Evolutionary conservation across 2,113 vertebrate species (phyloP).

Genomic region (Ascaphus truei): DNA sequence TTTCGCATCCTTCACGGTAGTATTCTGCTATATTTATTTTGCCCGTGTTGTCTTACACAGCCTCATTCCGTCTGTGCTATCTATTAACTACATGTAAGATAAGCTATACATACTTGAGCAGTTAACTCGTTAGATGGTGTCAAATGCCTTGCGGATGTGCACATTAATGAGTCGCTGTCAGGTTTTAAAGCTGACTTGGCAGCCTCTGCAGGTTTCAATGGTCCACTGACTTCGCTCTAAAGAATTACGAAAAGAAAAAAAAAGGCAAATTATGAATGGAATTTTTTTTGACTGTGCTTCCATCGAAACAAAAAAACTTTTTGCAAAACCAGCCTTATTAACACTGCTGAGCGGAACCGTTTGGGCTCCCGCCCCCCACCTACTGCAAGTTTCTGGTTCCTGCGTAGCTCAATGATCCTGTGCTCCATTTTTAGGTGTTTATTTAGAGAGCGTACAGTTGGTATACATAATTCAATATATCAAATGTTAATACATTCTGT

Average conservation of each 20-base stretch:
- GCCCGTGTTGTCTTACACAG: background rate
- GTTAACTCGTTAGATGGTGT: constrained; percentile 32
- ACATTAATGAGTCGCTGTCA: constrained; percentile 32
- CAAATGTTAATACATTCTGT: constrained; percentile 28
- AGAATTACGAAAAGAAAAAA: background rate
- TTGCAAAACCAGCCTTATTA: constrained; percentile 38
- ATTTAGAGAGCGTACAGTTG: background rate
- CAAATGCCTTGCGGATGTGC: constrained; percentile 25
- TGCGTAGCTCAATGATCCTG: background rate
- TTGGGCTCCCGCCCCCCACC: constrained; percentile 20
- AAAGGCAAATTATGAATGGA: constrained; percentile 25
- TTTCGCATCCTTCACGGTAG: no score
- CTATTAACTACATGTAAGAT: constrained; percentile 8
- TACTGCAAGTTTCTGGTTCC: constrained; percentile 33
- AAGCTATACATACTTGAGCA: constrained; percentile 33
- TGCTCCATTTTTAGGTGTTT: constrained; percentile 11
- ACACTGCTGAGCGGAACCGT: constrained; percentile 36
- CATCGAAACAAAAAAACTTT: constrained; percentile 34
- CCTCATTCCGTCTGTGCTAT: background rate
- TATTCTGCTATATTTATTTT: background rate
- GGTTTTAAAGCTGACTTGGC: constrained; percentile 30
- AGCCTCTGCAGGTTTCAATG: constrained; percentile 23
- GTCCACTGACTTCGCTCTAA: constrained; percentile 28
- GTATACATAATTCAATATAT: background rate
- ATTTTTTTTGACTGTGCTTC: constrained; percentile 15